phyloP scores from a whole-genome alignment of 2,113 vertebrate species.

The Nerophis lumbriciformis region DNA sequence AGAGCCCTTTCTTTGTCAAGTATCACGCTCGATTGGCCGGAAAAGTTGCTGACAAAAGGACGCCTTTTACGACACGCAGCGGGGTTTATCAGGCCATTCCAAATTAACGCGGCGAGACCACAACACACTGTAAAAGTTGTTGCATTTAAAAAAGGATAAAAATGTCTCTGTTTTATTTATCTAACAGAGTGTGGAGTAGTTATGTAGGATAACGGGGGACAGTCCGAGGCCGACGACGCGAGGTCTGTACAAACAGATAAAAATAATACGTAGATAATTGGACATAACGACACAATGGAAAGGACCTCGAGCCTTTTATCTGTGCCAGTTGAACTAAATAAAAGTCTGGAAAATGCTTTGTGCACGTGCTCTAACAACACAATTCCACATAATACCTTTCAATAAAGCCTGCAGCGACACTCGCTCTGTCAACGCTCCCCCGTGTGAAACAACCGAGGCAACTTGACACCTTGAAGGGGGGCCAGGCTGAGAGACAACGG shows the following conservation, averaged over 20 bases:
- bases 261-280: not conserved
- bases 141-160: not conserved
- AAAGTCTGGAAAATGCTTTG: not conserved
- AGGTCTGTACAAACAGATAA: slow-evolving; percentile 3
- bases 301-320: slow-evolving; percentile 18
- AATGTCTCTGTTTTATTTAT: not conserved
- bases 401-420: not conserved
- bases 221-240: not conserved
- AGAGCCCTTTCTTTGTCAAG: slow-evolving; percentile 4
- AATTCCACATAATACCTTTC: not conserved
- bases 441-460: slow-evolving; percentile 48
- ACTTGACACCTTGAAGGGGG: slow-evolving; percentile 61
- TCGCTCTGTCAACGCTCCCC: slow-evolving; percentile 28
- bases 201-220: not conserved
- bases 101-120: not conserved
- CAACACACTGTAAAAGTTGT: not conserved
- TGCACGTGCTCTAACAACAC: not conserved
- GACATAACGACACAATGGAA: slow-evolving; percentile 11
- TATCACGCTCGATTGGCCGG: slow-evolving; percentile 1
- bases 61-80: not conserved
- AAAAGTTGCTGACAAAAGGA: slow-evolving; percentile 6
- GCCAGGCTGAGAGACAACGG: slow-evolving; percentile 43
- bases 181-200: not conserved
- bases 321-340: not conserved
- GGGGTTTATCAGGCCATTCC: not conserved